Percentiles rank a stretch among this genome's conserved stretches.
These are phyloP conservation scores for Linurgus olivaceus DNA, from an alignment of 2,797 vertebrate species.

Conservation along the genomic window DNA sequence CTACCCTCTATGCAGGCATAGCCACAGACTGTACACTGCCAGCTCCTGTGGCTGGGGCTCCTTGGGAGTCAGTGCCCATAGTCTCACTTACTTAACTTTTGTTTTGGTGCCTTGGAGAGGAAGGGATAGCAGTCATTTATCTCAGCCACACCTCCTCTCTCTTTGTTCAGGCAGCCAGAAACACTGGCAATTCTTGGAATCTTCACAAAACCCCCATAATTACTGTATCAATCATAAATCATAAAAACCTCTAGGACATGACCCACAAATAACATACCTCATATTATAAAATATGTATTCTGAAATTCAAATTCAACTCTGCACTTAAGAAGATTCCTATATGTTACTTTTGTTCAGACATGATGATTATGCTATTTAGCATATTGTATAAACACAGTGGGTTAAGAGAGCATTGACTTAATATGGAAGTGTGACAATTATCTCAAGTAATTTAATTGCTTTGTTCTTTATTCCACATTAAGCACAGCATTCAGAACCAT, in stretches of 20 bases:
- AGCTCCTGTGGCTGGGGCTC: fast-evolving
- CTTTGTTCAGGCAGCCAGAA: neutral
- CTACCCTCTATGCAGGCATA: neutral
- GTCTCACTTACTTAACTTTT: neutral
- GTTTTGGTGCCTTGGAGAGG: neutral
- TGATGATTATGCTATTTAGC: neutral
- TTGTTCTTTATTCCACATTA: neutral
- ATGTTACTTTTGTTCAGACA: neutral
- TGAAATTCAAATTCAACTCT: neutral
- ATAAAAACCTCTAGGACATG: neutral
- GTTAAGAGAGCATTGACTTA: neutral
- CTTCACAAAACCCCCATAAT: neutral
- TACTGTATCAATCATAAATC: neutral
- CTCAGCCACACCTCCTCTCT: neutral
- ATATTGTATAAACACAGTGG: neutral
- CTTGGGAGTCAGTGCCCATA: fast-evolving
- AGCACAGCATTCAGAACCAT: neutral
- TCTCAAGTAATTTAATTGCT: neutral
- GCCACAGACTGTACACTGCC: neutral
- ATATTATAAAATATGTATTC: neutral
- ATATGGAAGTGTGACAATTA: neutral
- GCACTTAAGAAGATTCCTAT: neutral
- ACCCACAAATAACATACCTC: neutral
- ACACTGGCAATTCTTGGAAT: neutral
- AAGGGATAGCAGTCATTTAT: neutral